Evolutionary conservation across 2,888 invertebrate species (phyloP), one percentile per base, ranked within the genome.

Genomic region (Oligia fasciuncula): DNA sequence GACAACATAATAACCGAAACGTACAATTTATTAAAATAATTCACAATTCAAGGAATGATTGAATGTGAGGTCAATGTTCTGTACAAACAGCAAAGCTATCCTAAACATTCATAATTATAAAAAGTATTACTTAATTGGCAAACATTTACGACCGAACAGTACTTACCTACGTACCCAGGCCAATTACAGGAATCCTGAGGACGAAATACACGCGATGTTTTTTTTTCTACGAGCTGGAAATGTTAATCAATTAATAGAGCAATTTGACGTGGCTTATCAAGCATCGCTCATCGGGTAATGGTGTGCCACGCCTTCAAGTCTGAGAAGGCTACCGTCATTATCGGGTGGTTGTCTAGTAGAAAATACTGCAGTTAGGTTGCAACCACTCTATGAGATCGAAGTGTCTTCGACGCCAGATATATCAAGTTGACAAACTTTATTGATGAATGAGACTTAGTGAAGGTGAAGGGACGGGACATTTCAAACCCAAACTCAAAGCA

Each of bases 271-370:
- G 79, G 80, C 73, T 85, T 91, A 91, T 92, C 90, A 86, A 78
- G 72, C 87, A 92, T 92, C 91, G 76, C 85, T 91, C 91, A 93
- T 93, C 89, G 85, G 70, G 81, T 92, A 94, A 93, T 93, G 91
- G 93, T 78, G 93, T 78, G 75, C 90, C 93, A 87, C 93, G 77
- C 93, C 93, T 83, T 86, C n/a, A 86, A 85, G 84, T 84, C 85
- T 86, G 86, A 90, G 86, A 74, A 85, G 81, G 80, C 51, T 76
- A 73, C 69, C 76, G 75, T 76, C 81, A 81, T 83, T 79, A 82
- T 14, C 66, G 70, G 51, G 51, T 60, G 60, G 65, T 77, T 46
- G 57, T 60, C 73, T 49, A 65, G 72, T 74, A 63, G 57, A 73
- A 67, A 73, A 72, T 51, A 51, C 57, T 74, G 60, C 76, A 46